These are phyloP conservation scores for Drosophila prolongata DNA, from an alignment of 2,888 invertebrate genomes.

Conservation along the genomic window DNA sequence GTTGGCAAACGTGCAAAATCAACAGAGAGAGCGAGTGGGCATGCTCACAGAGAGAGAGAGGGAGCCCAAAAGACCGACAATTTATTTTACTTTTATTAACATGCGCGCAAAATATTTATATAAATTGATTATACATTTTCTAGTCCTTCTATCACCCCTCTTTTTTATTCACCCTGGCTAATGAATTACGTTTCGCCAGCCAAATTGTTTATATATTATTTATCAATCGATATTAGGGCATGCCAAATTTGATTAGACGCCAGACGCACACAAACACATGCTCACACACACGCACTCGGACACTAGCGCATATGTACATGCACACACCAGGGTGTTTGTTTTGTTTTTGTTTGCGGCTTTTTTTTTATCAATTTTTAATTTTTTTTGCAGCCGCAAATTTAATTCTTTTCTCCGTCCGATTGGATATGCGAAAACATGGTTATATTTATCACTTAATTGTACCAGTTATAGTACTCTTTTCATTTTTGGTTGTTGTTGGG, in stretches of 20 bases:
- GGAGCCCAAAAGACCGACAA: constrained; percentile 26
- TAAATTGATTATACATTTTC: constrained; percentile 36
- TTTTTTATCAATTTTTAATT: constrained; percentile 51
- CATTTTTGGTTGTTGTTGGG: not conserved
- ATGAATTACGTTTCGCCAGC: constrained; percentile 42
- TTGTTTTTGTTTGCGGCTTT: constrained; percentile 77
- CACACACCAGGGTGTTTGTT: constrained; percentile 60
- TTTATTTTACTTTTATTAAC: constrained; percentile 32
- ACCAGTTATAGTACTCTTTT: not conserved
- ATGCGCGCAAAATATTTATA: constrained; percentile 44
- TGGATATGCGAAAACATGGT: not conserved
- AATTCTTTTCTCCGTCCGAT: not conserved
- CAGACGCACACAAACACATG: constrained; percentile 26
- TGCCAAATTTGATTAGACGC: constrained; percentile 59
- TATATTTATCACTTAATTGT: not conserved
- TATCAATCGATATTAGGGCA: constrained; percentile 55
- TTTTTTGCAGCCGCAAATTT: constrained; percentile 25
- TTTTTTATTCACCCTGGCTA: constrained; percentile 9
- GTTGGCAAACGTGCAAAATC: constrained; percentile 28
- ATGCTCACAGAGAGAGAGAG: constrained; percentile 57
- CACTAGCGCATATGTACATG: constrained; percentile 11
- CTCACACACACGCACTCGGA: constrained; percentile 10
- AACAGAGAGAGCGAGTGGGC: constrained; percentile 43
- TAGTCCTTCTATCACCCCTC: constrained; percentile 9
- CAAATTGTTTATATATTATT: constrained; percentile 57